phyloP scores from a whole-genome alignment of 2,888 invertebrate species.

The Arctia plantaginis region DNA sequence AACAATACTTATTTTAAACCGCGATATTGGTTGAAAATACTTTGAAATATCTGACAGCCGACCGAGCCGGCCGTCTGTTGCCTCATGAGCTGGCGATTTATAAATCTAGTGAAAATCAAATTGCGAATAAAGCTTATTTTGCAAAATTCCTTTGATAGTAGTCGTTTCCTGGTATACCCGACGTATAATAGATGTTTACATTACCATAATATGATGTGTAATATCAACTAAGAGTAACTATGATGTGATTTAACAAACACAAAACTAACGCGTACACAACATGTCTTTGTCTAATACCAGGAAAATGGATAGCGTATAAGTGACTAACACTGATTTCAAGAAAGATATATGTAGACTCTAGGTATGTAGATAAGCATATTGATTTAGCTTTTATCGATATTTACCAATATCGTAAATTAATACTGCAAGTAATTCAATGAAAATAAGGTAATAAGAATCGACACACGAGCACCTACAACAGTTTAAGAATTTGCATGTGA shows the following conservation, averaged over 20 bases:
- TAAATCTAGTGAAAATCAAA: no score
- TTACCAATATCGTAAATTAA: slow-evolving; percentile 1
- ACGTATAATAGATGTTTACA: neutral
- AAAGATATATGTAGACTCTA: neutral
- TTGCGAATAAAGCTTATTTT: neutral
- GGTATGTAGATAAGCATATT: neutral
- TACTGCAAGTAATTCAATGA: neutral
- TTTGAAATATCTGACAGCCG: neutral
- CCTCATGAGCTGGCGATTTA: neutral
- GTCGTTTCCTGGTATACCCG: neutral
- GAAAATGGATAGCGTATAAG: neutral
- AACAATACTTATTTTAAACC: neutral
- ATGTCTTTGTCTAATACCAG: slow-evolving; percentile 3
- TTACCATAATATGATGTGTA: neutral
- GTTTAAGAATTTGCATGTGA: slow-evolving; percentile 70
- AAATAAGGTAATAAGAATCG: neutral
- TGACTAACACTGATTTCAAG: neutral
- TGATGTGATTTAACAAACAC: neutral
- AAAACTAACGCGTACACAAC: neutral
- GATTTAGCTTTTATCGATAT: slow-evolving; percentile 3
- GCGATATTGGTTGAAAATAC: neutral
- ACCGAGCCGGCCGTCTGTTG: neutral
- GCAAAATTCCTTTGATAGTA: neutral
- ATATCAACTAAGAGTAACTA: neutral
- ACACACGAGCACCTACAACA: slow-evolving; percentile 35